phyloP scores from a whole-genome alignment of 2,888 invertebrate species.

The Coelinius sp. region DNA sequence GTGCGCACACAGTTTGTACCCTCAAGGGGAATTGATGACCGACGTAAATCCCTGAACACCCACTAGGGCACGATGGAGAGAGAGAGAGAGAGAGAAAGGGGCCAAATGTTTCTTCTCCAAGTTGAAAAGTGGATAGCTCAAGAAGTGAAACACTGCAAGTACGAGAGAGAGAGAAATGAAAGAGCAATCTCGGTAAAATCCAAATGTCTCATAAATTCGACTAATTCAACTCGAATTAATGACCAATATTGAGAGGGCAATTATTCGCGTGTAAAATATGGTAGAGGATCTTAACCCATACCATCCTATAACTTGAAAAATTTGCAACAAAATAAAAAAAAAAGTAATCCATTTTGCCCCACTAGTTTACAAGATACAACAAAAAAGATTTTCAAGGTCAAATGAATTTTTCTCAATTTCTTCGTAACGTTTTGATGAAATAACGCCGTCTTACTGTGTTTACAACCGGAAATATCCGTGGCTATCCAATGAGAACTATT shows the following conservation, averaged over 20 bases:
- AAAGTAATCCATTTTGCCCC: background rate
- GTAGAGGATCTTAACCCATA: background rate
- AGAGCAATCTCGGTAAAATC: slow-evolving; percentile 1
- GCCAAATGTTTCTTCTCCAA: slow-evolving; percentile 18
- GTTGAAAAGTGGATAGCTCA: slow-evolving; percentile 17
- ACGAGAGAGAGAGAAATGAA: background rate
- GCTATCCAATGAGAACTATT: background rate
- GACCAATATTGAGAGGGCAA: background rate
- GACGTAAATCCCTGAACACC: slow-evolving; percentile 26
- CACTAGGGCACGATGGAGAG: background rate
- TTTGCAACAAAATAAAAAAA: background rate
- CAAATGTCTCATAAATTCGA: slow-evolving; percentile 11
- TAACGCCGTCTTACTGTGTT: background rate
- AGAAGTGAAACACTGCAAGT: slow-evolving; percentile 1
- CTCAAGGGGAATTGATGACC: slow-evolving; percentile 17
- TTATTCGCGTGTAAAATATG: background rate
- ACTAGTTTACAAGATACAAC: background rate
- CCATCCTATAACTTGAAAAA: background rate
- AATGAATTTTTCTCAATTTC: background rate
- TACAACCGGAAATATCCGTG: background rate
- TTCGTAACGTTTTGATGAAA: background rate
- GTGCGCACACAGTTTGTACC: slow-evolving; percentile 9
- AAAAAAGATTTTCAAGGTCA: background rate
- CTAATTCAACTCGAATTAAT: slow-evolving; percentile 2
- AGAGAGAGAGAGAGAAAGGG: background rate